Conservation (phyloP, 2,888 invertebrate species). For the Caenorhabditis zanzibari region DNA sequence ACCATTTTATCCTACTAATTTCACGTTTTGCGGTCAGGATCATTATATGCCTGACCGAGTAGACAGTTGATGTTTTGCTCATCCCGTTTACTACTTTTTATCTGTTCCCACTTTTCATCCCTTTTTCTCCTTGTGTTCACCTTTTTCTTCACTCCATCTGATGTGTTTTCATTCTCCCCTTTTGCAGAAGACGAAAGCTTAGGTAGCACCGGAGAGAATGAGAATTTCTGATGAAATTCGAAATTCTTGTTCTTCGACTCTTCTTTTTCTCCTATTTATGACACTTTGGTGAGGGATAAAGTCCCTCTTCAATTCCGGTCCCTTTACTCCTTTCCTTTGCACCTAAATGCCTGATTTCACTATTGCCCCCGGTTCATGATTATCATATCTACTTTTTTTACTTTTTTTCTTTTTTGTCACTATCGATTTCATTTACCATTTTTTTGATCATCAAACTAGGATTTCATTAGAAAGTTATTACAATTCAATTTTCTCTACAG, state of each 20-base stretch:
- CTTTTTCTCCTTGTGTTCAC: slow-evolving; percentile 23
- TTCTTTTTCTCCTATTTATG: slow-evolving; percentile 30
- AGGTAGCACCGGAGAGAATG: slow-evolving; percentile 29
- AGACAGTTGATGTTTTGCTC: slow-evolving; percentile 13
- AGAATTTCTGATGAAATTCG: slow-evolving; percentile 45
- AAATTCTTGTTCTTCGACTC: slow-evolving; percentile 28
- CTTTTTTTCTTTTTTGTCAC: neutral
- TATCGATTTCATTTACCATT: neutral
- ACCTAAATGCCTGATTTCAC: neutral
- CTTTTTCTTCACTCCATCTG: slow-evolving; percentile 23
- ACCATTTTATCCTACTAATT: slow-evolving; percentile 44
- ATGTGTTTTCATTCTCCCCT: slow-evolving; percentile 15
- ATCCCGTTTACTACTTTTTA: neutral
- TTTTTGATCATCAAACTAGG: slow-evolving; percentile 44
- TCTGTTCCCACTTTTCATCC: slow-evolving; percentile 16
- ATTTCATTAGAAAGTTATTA: slow-evolving; percentile 31
- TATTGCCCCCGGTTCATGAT: slow-evolving; percentile 18
- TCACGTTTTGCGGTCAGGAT: slow-evolving; percentile 6
- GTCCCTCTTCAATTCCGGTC: slow-evolving; percentile 1
- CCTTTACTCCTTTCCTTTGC: neutral
- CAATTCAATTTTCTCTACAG: slow-evolving; percentile 24
- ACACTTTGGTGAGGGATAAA: neutral
- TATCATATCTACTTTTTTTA: slow-evolving; percentile 6
- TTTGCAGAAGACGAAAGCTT: slow-evolving; percentile 26
- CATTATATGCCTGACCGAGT: neutral